phyloP scores from a whole-genome alignment of 2,113 vertebrate genomes.

The Chlamydotis undulata region DNA sequence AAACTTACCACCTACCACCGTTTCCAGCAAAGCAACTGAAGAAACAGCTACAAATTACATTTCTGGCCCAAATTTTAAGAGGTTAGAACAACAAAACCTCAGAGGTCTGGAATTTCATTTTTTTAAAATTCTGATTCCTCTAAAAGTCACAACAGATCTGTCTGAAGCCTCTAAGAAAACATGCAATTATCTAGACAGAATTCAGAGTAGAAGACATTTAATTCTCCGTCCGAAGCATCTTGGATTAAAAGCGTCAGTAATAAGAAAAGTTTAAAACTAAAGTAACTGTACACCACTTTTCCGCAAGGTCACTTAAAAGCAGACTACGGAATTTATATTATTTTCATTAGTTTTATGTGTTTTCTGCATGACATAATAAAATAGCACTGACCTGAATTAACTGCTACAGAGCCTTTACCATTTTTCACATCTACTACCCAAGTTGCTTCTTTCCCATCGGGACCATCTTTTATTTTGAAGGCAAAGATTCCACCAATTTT shows the following conservation, averaged over 20 bases:
- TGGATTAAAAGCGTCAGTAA: neutral
- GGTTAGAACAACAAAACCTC: neutral
- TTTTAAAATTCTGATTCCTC: neutral
- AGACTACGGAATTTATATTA: neutral
- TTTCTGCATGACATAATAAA: neutral
- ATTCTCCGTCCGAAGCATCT: neutral
- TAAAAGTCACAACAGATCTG: neutral
- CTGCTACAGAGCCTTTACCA: constrained; percentile 84
- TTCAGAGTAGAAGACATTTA: neutral
- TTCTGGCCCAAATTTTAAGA: neutral
- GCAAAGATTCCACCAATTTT: constrained; percentile 92
- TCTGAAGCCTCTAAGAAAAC: neutral
- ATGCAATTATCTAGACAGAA: neutral
- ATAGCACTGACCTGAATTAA: constrained; percentile 82
- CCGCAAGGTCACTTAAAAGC: neutral
- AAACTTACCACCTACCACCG: neutral
- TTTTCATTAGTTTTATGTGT: neutral
- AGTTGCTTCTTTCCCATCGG: constrained; percentile 85
- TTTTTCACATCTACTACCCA: constrained; percentile 96
- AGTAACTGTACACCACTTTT: neutral
- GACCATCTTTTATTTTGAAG: constrained; percentile 92
- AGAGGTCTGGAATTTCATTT: neutral
- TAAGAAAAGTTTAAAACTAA: neutral
- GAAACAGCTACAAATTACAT: neutral
- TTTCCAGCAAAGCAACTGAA: neutral